A percentile compares a stretch with the other conserved stretches of the same genome.
Conservation (phyloP, 2,797 vertebrate genomes). For the Platalea minor region DNA sequence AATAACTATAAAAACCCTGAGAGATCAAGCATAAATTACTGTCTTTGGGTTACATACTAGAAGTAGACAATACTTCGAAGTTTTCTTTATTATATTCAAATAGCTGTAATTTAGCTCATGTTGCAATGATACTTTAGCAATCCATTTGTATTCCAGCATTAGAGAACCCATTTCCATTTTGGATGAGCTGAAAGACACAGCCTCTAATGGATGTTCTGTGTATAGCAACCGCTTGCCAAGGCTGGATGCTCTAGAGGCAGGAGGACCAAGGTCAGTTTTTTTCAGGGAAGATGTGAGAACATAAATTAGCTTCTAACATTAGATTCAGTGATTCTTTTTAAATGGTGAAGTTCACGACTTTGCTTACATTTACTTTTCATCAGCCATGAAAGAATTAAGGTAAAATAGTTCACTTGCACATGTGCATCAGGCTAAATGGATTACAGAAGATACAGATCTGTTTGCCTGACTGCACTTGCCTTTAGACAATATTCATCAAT, state of each 20-base stretch:
- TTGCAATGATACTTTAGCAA: constrained; percentile 12
- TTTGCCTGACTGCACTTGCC: constrained; percentile 79
- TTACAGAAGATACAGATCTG: constrained; percentile 83
- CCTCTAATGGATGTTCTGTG: constrained; percentile 53
- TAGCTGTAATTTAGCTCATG: constrained; percentile 2
- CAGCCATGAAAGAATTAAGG: constrained; percentile 76
- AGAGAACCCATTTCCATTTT: constrained; percentile 39
- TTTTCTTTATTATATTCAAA: background rate
- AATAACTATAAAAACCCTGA: background rate
- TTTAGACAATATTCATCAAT: constrained; percentile 82
- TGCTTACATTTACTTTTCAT: constrained; percentile 68
- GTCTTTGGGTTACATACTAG: background rate
- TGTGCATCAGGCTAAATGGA: constrained; percentile 80
- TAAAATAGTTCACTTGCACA: constrained; percentile 53
- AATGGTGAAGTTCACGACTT: constrained; percentile 61
- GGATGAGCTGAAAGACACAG: constrained; percentile 44
- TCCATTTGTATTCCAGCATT: background rate
- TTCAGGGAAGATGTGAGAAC: constrained; percentile 44
- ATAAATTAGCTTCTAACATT: constrained; percentile 61
- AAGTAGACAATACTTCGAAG: background rate
- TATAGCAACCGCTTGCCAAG: constrained; percentile 48
- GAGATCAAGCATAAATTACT: background rate
- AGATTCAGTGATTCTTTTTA: constrained; percentile 62
- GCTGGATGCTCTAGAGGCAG: constrained; percentile 8
- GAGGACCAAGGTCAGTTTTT: constrained; percentile 47